A percentile compares a stretch with the other conserved stretches of the same genome.
Conservation (phyloP, 2,888 invertebrate species). For the Megamerina dolium region DNA sequence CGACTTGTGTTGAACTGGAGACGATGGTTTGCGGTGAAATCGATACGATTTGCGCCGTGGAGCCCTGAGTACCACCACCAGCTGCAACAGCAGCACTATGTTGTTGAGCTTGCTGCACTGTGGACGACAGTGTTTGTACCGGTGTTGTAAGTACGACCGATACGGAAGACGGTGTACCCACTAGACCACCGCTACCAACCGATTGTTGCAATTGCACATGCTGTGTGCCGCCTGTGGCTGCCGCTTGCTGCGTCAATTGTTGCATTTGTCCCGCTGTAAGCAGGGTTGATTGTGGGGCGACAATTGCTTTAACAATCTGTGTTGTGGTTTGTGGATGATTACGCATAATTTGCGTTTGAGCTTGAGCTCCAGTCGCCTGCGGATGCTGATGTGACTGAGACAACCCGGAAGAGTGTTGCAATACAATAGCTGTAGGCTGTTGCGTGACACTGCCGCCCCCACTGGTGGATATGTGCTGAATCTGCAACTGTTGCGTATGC, state of each 20-base stretch:
- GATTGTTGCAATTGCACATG: constrained; percentile 35
- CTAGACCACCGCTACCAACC: constrained; percentile 24
- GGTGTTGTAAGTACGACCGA: constrained; percentile 49
- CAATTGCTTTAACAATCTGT: constrained; percentile 48
- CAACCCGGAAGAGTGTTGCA: constrained; percentile 29
- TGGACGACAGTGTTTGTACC: constrained; percentile 41
- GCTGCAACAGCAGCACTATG: no score
- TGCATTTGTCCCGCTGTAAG: constrained; percentile 51
- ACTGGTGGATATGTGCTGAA: constrained; percentile 33
- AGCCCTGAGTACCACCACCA: constrained; percentile 18
- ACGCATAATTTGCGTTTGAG: constrained; percentile 24
- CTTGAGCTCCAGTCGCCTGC: constrained; percentile 20
- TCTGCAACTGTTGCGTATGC: constrained; percentile 38
- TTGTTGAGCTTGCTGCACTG: constrained; percentile 26
- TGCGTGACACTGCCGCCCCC: constrained; percentile 18
- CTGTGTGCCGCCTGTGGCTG: constrained; percentile 17
- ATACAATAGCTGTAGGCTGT: constrained; percentile 29
- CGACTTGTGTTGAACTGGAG: constrained; percentile 36
- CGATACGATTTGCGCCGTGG: constrained; percentile 44
- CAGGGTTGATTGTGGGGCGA: constrained; percentile 35
- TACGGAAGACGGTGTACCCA: constrained; percentile 39
- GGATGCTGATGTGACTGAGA: constrained; percentile 24
- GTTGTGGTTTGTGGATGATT: constrained; percentile 39
- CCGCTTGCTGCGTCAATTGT: constrained; percentile 45
- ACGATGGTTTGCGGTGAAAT: constrained; percentile 42